These are phyloP conservation scores for Ceratina japonica DNA, from an alignment of 1,140 invertebrate genomes.

Conservation along the genomic window DNA sequence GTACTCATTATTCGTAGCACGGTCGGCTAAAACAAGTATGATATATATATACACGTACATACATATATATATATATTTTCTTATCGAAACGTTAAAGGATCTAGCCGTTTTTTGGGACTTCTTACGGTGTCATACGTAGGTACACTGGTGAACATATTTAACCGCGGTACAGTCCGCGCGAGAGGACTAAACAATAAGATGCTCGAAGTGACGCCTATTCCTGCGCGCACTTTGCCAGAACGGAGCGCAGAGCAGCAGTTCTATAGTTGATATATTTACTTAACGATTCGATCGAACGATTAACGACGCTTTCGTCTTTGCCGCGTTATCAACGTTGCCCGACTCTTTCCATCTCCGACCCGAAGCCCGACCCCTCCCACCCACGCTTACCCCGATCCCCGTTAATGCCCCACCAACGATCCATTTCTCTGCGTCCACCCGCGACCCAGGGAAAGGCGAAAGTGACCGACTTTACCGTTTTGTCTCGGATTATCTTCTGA, in stretches of 20 bases:
- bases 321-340: conserved; percentile 33
- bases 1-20: conserved; percentile 46
- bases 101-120: conserved; percentile 50
- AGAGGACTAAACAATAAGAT: neutral
- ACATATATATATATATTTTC: conserved; percentile 58
- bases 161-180: neutral
- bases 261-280: neutral
- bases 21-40: conserved; percentile 31
- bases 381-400: neutral
- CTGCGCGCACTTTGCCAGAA: neutral
- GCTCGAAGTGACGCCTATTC: neutral
- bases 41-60: conserved; percentile 17
- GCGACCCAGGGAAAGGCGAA: conserved; percentile 32
- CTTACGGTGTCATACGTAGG: conserved; percentile 39
- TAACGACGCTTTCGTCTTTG: conserved; percentile 35
- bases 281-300: conserved; percentile 2
- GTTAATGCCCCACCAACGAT: too few relatives aligned
- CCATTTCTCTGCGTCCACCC: neutral
- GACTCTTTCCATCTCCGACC: neutral
- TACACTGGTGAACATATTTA: conserved; percentile 4
- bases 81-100: conserved; percentile 56
- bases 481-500: conserved; percentile 29
- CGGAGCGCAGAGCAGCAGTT: too few relatives aligned
- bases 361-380: neutral
- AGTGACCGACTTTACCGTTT: conserved; percentile 35